Evolutionary conservation across 1,140 invertebrate genomes (phyloP).

Genomic region (Trissolcus basalis): DNA sequence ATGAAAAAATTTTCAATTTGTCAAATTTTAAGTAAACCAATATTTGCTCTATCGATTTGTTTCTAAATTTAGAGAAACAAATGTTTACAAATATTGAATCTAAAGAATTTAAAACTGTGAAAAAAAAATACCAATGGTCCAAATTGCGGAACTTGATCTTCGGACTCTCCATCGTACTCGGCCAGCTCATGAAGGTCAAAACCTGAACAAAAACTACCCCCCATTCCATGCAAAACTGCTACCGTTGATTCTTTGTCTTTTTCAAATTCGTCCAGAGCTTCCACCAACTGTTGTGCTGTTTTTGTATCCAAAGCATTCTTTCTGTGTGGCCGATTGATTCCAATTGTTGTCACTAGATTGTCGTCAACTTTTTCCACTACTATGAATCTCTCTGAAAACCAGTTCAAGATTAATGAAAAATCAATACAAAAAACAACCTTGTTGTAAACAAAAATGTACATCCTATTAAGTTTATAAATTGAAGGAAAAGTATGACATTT

Average conservation of each 20-base stretch:
- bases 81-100: too few species aligned
- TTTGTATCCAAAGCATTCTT: slow-evolving; percentile 86
- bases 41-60: too few species aligned
- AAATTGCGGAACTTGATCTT: slow-evolving; percentile 71
- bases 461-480: too few species aligned
- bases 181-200: slow-evolving; percentile 86
- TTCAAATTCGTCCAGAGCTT: slow-evolving; percentile 88
- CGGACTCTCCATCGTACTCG: slow-evolving; percentile 69
- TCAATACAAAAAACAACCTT: too few species aligned
- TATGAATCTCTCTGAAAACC: slow-evolving; percentile 68
- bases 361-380: slow-evolving; percentile 78
- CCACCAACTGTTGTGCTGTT: slow-evolving; percentile 81
- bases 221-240: slow-evolving; percentile 89
- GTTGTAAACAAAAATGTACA: too few species aligned
- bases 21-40: too few species aligned
- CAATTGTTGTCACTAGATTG: slow-evolving; percentile 81
- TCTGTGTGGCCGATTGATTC: slow-evolving; percentile 89
- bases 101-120: slow-evolving; percentile 37
- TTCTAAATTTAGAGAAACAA: too few species aligned
- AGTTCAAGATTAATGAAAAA: too few species aligned
- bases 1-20: too few species aligned
- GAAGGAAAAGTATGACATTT: too few species aligned
- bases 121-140: slow-evolving; percentile 70
- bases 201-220: slow-evolving; percentile 93
- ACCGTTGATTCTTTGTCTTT: slow-evolving; percentile 81